These are phyloP conservation scores for Machaerirhynchus nigripectus DNA, from an alignment of 2,113 vertebrate species.

Conservation along the genomic window DNA sequence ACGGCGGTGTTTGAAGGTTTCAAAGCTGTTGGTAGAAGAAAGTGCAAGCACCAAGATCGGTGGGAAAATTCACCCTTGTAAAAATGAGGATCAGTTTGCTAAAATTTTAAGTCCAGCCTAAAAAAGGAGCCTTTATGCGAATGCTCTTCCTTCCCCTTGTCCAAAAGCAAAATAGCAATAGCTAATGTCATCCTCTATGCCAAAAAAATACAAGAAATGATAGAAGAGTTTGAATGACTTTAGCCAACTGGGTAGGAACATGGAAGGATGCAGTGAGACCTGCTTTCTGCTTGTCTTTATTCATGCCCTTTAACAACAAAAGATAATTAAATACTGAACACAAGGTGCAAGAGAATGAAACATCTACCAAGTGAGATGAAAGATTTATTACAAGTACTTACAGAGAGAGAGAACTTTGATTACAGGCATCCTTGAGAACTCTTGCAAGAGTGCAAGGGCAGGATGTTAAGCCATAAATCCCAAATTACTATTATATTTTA, in stretches of 20 bases:
- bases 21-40: background rate
- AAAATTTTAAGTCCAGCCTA: background rate
- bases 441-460: conserved; percentile 19
- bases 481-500: conserved; percentile 8
- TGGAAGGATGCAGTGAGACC: background rate
- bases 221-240: background rate
- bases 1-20: background rate
- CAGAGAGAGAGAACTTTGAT: conserved; percentile 34
- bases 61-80: background rate
- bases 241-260: background rate
- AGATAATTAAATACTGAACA: conserved; percentile 50
- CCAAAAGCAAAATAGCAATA: background rate
- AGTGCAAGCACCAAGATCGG: background rate
- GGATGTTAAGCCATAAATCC: conserved; percentile 42
- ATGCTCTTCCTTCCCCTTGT: background rate
- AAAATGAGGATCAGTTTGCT: background rate
- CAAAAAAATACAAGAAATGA: background rate
- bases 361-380: background rate
- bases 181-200: background rate
- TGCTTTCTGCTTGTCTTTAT: conserved; percentile 5
- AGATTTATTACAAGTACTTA: conserved; percentile 57
- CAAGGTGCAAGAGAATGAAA: conserved; percentile 8
- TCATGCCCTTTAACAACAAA: conserved; percentile 37
- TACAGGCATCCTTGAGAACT: conserved; percentile 50
- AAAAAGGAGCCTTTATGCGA: background rate